Base-by-base conservation (phyloP, 2,797 vertebrate species). In the Sebastes iracundus region DNA sequence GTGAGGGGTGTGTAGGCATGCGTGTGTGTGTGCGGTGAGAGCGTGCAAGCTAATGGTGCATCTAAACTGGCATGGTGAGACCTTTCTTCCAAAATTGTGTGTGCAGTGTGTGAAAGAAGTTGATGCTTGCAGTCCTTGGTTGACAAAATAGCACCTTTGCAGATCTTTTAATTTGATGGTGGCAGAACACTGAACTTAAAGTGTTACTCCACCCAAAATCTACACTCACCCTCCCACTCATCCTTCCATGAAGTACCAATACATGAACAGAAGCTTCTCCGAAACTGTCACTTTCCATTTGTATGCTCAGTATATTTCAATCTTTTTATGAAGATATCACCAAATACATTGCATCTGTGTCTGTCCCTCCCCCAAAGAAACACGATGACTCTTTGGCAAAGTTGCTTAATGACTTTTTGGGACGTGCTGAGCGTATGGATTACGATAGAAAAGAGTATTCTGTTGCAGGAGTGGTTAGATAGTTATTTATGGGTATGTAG, bases 151-250 rank as follows among this genome's bases (percentile, higher is more conserved):
- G 32, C 49, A 69, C 49, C 49, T 52, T 55, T 58, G 58, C 28
- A 63, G 27, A 71, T 35, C 27, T 68, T 64, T 78, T 69, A 32
- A 75, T 72, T 46, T 46, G 28, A 46, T 28, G 46, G 4, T 75
- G 55, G 33, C 59, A 70, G 6, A 79, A 65, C 58, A 27, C 60
- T 42, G 9, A 62, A 62, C 56, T 72, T n/a, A 3, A 68, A 56
- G 64, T 58, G 59, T 58, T 49, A 42, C 82, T 80, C 75, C 64
- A 79, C 74, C 79, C 56, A 32, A 1, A 70, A 30, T 60, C 28
- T 33, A 25, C 60, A 27, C 35, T 52, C 33, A 46, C 2, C 70
- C 38, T 69, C 38, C 53, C 72, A 23, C 33, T 68, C 33, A 32
- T 64, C 25, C 14, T 46, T 27, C 23, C 16, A 14, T 75, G 18